A percentile compares a stretch with the other conserved stretches of the same genome.
phyloP scores from a whole-genome alignment of 1,140 invertebrate genomes.

The Thalassaphorura encarpata region DNA sequence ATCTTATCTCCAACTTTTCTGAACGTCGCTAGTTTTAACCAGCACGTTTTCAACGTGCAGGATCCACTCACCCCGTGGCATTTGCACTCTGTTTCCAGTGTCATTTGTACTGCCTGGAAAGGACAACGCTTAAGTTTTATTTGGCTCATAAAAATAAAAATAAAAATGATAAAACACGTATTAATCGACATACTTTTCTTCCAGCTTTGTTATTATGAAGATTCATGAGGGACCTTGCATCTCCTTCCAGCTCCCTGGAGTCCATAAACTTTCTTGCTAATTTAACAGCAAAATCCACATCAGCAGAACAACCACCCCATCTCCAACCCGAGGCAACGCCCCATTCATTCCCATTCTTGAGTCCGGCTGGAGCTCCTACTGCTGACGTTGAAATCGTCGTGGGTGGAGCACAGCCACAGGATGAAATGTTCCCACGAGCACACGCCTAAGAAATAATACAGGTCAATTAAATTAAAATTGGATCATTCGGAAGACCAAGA shows the following conservation, averaged over 20 bases:
- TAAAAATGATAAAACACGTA: background rate
- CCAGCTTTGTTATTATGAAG: constrained; percentile 93
- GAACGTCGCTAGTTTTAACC: constrained; percentile 78
- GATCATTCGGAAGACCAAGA: background rate
- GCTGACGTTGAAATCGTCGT: constrained; percentile 34
- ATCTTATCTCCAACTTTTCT: constrained; percentile 68
- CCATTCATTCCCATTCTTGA: constrained; percentile 11
- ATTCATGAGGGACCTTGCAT: constrained; percentile 86
- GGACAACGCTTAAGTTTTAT: constrained; percentile 2
- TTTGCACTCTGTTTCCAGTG: constrained; percentile 77
- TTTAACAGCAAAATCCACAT: constrained; percentile 63
- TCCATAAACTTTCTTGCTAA: constrained; percentile 73
- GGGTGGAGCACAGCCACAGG: constrained; percentile 67
- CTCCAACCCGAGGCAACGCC: constrained; percentile 48
- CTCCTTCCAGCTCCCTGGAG: constrained; percentile 66
- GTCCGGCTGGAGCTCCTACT: constrained; percentile 6
- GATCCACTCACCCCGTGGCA: constrained; percentile 94
- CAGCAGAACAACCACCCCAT: constrained; percentile 80
- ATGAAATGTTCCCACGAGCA: constrained; percentile 72
- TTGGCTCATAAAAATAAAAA: background rate
- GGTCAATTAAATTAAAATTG: background rate
- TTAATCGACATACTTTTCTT: constrained; percentile 61
- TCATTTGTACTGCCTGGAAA: constrained; percentile 70
- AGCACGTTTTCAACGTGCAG: constrained; percentile 89
- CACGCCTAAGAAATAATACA: constrained; percentile 50